A percentile compares a stretch with the other conserved stretches of the same genome.
Evolutionary conservation across 2,888 invertebrate species (phyloP).

Genomic region (Oxycera nigricornis): DNA sequence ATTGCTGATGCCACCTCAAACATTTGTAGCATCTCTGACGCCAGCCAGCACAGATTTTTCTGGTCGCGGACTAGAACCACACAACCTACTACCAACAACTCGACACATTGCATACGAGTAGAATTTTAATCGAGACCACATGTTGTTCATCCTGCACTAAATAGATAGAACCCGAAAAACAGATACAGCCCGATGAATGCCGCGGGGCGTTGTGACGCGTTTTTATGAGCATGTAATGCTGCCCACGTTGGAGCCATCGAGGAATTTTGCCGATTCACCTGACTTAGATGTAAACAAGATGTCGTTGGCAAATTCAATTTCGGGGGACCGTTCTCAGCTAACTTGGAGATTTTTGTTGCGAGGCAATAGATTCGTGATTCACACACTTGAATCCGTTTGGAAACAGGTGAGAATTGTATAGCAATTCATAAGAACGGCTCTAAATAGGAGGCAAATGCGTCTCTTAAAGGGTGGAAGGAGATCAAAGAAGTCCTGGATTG

Average conservation of each 20-base stretch:
- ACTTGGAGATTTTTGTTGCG: too few relatives aligned
- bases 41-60: neutral
- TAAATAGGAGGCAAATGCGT: too few relatives aligned
- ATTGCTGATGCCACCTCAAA: conserved; percentile 3
- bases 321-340: neutral
- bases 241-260: neutral
- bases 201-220: conserved; percentile 12
- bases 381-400: too few relatives aligned
- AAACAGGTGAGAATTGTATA: too few relatives aligned
- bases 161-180: conserved; percentile 6
- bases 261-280: neutral
- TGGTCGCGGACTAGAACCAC: neutral
- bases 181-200: neutral
- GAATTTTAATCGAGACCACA: conserved; percentile 2
- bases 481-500: too few relatives aligned
- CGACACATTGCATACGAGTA: conserved; percentile 14
- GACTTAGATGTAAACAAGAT: conserved; percentile 23
- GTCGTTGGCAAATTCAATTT: neutral
- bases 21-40: conserved; percentile 9
- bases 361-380: too few relatives aligned
- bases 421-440: too few relatives aligned
- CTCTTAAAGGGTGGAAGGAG: too few relatives aligned
- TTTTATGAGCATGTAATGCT: neutral
- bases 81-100: neutral
- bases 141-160: conserved; percentile 22